Evolutionary conservation across 2,797 vertebrate species (phyloP), one percentile per base, ranked within the genome.

Genomic region (Tachyglossus aculeatus): DNA sequence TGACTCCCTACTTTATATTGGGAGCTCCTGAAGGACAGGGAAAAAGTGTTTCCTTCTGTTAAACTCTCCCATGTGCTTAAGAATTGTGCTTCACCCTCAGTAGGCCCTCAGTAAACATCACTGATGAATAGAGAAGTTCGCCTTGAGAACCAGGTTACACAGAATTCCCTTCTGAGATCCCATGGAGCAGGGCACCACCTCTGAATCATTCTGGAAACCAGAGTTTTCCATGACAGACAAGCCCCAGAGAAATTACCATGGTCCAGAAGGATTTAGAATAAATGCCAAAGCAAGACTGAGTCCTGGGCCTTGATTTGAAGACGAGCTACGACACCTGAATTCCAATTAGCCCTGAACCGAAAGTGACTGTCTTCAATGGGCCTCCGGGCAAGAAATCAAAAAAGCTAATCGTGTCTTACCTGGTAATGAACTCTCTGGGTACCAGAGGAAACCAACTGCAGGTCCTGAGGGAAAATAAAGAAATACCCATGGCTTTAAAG

Each of bases 351-450:
- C n/a, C 18, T 11, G 36, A 32, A 58, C 1, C 21, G 36, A 70
- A 67, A 72, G 22, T 44, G n/a, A n/a, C 18, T 9, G 32, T 50
- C 45, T 58, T 60, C 50, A 44, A 52, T 45, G 53, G 48, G 7
- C 18, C 7, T 2, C 22, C 31, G 57, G 56, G 37, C 53, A 66
- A 43, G 25, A 56, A 78, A 75, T 9, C 66, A 51, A 14, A 22
- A 62, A 31, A 50, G 34, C 44, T 45, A 55, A 74, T 54, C 32
- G 77, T 68, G 15, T 71, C 78, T 91, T 95, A 98, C 97, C 97
- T 99, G 96, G 53, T 97, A 98, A 88, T 97, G 96, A 91, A 98
- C 96, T 93, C 96, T 94, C 83, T 96, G 95, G 55, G 95, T 93
- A 87, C 83, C 72, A 83, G 91, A 90, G 71, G 91, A 89, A 79